phyloP scores from a whole-genome alignment of 2,797 vertebrate species.

The Pantherophis vulpinus region DNA sequence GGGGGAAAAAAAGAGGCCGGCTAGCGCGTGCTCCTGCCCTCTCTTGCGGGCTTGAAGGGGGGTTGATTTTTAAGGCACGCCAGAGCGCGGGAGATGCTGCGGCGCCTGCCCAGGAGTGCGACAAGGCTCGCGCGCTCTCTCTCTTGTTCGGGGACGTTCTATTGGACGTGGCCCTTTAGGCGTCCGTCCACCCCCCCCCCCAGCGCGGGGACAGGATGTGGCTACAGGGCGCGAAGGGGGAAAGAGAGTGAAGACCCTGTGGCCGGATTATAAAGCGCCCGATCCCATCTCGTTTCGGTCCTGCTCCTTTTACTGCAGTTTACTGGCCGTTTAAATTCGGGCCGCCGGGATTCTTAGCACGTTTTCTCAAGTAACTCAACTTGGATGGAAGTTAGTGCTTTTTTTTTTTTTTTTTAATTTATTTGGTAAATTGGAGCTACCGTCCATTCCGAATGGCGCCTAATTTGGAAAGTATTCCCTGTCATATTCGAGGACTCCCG shows the following conservation, averaged over 20 bases:
- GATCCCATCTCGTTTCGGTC: not conserved
- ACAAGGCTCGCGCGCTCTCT: not conserved
- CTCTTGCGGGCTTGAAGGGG: fast-evolving
- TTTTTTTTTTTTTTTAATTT: not conserved
- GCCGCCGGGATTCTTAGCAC: not conserved
- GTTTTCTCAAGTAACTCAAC: not conserved
- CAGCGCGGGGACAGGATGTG: not conserved
- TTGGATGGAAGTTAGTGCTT: not conserved
- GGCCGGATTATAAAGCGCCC: not conserved
- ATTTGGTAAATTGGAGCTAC: not conserved
- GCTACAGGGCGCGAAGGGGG: not conserved
- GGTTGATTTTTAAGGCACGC: not conserved
- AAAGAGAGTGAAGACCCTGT: not conserved
- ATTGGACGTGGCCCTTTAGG: not conserved
- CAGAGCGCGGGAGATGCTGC: not conserved
- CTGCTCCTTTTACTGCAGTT: not conserved
- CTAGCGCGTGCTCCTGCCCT: not conserved
- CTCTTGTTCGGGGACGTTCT: not conserved
- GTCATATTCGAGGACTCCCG: not conserved
- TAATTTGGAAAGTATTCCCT: not conserved
- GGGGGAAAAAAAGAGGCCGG: too few relatives aligned
- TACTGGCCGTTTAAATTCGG: not conserved
- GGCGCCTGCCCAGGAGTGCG: not conserved
- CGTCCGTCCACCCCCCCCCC: not conserved
- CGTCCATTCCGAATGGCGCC: not conserved